These are phyloP conservation scores for Salvelinus namaycush DNA, from an alignment of 2,113 vertebrate genomes.

Conservation along the genomic window DNA sequence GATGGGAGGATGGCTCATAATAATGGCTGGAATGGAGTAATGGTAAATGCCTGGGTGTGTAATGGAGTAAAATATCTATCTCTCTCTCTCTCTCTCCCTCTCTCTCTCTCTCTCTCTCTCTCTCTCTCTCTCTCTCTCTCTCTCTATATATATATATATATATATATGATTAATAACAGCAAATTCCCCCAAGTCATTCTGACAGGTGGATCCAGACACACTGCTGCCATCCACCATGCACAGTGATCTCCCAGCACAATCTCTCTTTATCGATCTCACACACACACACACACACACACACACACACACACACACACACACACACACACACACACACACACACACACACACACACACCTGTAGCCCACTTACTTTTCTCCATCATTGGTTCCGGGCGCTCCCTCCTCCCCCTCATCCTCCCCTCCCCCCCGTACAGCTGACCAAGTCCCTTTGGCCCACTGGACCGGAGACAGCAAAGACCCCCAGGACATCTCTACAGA, in stretches of 20 bases:
- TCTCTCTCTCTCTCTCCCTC: too few species aligned
- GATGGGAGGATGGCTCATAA: neutral
- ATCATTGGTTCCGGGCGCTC: constrained; percentile 57
- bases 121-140: neutral
- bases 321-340: constrained; percentile 17
- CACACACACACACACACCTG: constrained; percentile 19
- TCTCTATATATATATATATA: too few species aligned
- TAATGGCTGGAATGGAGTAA: neutral
- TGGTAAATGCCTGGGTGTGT: too few species aligned
- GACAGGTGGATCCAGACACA: constrained; percentile 49
- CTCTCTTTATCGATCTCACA: constrained; percentile 1
- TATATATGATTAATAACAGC: constrained; percentile 26
- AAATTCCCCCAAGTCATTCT: constrained; percentile 52
- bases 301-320: constrained; percentile 6
- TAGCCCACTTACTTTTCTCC: constrained; percentile 71
- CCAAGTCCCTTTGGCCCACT: constrained; percentile 97
- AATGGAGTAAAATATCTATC: too few species aligned
- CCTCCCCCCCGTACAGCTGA: constrained; percentile 86
- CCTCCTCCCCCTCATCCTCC: constrained; percentile 69
- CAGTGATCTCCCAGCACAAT: neutral
- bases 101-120: neutral
- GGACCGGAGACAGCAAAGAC: constrained; percentile 84
- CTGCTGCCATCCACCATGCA: neutral
- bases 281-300: neutral
- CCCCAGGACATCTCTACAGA: constrained; percentile 81